These are phyloP conservation scores for Trissolcus brochymenae DNA, from an alignment of 2,888 invertebrate species.

Conservation along the genomic window DNA sequence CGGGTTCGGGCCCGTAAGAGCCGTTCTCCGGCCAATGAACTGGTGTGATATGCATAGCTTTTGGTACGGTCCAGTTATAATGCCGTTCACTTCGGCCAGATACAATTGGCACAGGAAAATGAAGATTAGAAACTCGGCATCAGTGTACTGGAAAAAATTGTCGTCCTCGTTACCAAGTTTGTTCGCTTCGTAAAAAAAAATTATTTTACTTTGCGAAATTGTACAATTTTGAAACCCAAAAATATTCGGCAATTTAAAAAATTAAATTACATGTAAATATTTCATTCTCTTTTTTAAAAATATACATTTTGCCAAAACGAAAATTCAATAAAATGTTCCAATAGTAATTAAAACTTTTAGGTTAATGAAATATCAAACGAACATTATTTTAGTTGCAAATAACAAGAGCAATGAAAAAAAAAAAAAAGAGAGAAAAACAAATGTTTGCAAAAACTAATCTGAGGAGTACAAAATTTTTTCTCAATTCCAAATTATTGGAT, in stretches of 20 bases:
- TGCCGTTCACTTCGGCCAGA: constrained; percentile 61
- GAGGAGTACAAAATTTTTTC: too few relatives aligned
- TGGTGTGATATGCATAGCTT: constrained; percentile 57
- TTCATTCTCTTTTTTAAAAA: not conserved
- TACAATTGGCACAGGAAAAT: constrained; percentile 62
- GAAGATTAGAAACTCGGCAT: constrained; percentile 63
- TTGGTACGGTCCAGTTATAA: constrained; percentile 64
- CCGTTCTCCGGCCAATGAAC: constrained; percentile 52
- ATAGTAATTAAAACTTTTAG: too few relatives aligned
- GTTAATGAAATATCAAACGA: too few relatives aligned
- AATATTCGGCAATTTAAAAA: not conserved
- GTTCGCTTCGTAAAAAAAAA: not conserved
- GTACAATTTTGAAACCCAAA: too few relatives aligned
- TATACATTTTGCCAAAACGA: too few relatives aligned
- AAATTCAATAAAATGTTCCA: too few relatives aligned
- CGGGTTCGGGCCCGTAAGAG: constrained; percentile 40
- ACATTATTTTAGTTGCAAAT: too few relatives aligned
- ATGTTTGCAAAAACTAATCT: too few relatives aligned
- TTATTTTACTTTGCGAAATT: too few relatives aligned
- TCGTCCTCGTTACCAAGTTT: constrained; percentile 17
- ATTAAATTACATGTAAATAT: not conserved
- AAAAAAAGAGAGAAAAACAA: too few relatives aligned
- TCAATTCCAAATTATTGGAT: too few relatives aligned
- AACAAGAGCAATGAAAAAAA: too few relatives aligned
- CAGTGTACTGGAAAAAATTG: constrained; percentile 54